phyloP scores from a whole-genome alignment of 2,888 invertebrate genomes.

The Pteria penguin region DNA sequence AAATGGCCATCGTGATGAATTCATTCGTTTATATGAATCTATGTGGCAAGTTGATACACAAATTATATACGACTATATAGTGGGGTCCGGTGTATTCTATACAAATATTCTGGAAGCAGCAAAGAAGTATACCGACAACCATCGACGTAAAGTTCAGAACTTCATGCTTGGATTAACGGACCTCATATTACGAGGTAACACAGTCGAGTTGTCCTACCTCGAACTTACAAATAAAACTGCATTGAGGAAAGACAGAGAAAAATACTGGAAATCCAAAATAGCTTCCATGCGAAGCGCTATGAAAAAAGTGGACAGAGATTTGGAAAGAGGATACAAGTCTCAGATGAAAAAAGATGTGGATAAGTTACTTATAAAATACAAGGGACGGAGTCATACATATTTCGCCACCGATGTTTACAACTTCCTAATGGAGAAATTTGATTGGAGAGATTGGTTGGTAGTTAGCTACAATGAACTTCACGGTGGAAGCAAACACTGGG shows the following conservation, averaged over 20 bases:
- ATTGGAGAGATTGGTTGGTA: not conserved
- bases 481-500: not conserved
- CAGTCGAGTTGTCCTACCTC: not conserved
- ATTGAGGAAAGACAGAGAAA: not conserved
- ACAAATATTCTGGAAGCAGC: not conserved
- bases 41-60: not conserved
- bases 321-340: not conserved
- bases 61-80: not conserved
- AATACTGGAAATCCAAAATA: not conserved
- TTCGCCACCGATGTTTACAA: not conserved
- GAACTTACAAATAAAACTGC: not conserved
- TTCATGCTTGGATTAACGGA: not conserved
- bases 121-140: not conserved
- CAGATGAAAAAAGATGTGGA: not conserved
- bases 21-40: not conserved
- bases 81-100: not conserved
- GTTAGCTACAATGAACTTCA: not conserved
- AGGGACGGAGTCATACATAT: not conserved
- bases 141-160: not conserved
- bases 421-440: not conserved
- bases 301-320: not conserved
- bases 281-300: not conserved
- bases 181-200: not conserved
- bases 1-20: not conserved
- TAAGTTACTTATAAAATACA: not conserved